phyloP scores from a whole-genome alignment of 2,888 invertebrate genomes.

The Melanotus villosus region DNA sequence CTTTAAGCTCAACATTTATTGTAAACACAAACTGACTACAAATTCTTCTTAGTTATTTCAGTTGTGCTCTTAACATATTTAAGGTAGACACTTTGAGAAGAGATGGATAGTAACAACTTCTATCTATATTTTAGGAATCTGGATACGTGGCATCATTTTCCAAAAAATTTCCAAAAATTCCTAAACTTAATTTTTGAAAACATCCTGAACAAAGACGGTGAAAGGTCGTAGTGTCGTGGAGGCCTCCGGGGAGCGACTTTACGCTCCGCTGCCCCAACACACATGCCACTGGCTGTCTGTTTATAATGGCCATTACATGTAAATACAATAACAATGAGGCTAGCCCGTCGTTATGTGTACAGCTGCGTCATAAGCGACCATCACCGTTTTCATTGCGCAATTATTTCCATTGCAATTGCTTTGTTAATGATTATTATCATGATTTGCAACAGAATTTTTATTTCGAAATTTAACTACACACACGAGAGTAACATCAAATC shows the following conservation, averaged over 20 bases:
- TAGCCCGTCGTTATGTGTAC: constrained; percentile 54
- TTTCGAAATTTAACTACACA: constrained; percentile 24
- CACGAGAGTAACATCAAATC: too few relatives aligned
- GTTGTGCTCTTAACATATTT: too few relatives aligned
- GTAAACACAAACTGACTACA: too few relatives aligned
- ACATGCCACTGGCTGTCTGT: constrained; percentile 67
- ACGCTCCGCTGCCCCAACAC: constrained; percentile 72
- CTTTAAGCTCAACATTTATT: too few relatives aligned
- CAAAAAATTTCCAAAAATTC: background rate
- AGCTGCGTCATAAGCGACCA: constrained; percentile 47
- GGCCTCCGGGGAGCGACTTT: constrained; percentile 72
- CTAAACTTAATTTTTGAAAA: background rate
- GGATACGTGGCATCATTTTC: too few relatives aligned
- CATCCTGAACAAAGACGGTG: constrained; percentile 36
- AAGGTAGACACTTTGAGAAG: too few relatives aligned
- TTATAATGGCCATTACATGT: constrained; percentile 66
- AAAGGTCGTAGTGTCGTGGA: constrained; percentile 63
- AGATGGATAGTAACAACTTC: too few relatives aligned
- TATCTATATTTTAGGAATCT: too few relatives aligned
- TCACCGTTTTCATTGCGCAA: constrained; percentile 28
- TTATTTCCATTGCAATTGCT: constrained; percentile 23
- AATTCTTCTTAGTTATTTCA: too few relatives aligned
- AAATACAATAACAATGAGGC: constrained; percentile 64
- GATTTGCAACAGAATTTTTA: constrained; percentile 7
- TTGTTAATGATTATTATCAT: constrained; percentile 1